phyloP scores from a whole-genome alignment of 2,888 invertebrate species.

The Galeruca laticollis region DNA sequence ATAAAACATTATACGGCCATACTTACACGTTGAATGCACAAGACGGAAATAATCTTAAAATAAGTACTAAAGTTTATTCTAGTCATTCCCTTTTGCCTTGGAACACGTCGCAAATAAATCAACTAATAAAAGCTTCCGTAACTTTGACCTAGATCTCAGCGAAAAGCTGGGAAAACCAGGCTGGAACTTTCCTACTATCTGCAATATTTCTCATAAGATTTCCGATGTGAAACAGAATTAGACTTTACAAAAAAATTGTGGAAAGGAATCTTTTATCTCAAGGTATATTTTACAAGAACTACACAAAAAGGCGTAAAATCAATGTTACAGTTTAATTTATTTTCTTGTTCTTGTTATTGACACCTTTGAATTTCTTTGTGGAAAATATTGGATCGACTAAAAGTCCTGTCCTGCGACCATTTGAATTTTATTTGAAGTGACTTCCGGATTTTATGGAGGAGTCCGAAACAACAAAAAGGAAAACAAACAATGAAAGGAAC shows the following conservation, averaged over 20 bases:
- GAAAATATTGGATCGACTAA: no score
- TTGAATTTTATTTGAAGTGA: constrained; percentile 15
- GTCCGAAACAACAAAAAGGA: constrained; percentile 21
- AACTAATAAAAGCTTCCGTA: constrained; percentile 31
- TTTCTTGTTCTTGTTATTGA: no score
- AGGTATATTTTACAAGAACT: no score
- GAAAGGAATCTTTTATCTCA: background rate
- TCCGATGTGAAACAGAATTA: background rate
- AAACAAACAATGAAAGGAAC: constrained; percentile 24
- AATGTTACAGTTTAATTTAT: no score
- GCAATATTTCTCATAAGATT: constrained; percentile 1
- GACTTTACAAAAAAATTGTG: background rate
- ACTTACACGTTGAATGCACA: background rate
- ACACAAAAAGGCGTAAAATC: no score
- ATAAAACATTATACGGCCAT: background rate
- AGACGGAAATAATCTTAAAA: constrained; percentile 14
- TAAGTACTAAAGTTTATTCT: constrained; percentile 11
- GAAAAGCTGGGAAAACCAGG: constrained; percentile 21
- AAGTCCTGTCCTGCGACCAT: background rate
- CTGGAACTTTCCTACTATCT: constrained; percentile 17
- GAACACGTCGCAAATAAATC: constrained; percentile 28
- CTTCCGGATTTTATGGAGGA: constrained; percentile 19
- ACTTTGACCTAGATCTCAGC: constrained; percentile 28
- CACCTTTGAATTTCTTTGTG: no score
- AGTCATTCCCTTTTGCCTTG: constrained; percentile 3